Conservation (phyloP, 2,888 invertebrate genomes). For the Salticus scenicus region DNA sequence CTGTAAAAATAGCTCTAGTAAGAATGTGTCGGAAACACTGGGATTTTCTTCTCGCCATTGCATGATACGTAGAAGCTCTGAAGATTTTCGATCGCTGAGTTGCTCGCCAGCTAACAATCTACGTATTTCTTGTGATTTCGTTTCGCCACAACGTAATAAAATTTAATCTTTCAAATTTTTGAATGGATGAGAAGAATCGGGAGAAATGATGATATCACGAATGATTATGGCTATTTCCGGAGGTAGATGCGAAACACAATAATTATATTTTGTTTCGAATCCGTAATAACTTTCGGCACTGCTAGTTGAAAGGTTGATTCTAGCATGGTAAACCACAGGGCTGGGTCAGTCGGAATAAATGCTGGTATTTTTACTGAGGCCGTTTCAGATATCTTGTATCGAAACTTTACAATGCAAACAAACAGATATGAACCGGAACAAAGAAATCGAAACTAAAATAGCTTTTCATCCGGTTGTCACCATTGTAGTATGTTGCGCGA, state of each 20-base stretch:
- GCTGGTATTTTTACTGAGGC: not conserved
- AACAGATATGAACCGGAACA: too few relatives aligned
- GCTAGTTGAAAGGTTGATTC: slow-evolving; percentile 16
- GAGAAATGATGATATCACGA: slow-evolving; percentile 22
- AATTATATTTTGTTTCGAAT: not conserved
- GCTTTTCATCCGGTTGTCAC: too few relatives aligned
- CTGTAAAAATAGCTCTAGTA: not conserved
- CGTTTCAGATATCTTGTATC: not conserved
- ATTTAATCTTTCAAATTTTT: too few relatives aligned
- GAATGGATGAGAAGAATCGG: not conserved
- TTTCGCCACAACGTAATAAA: too few relatives aligned
- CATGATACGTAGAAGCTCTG: not conserved
- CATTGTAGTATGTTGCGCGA: too few relatives aligned
- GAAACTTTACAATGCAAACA: too few relatives aligned
- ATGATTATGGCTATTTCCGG: not conserved
- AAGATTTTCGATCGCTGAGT: not conserved
- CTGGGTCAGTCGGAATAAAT: slow-evolving; percentile 6
- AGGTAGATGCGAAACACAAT: slow-evolving; percentile 5
- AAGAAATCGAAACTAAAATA: too few relatives aligned
- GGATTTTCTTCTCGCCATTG: not conserved
- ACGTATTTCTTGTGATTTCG: not conserved
- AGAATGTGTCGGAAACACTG: not conserved
- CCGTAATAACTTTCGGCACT: slow-evolving; percentile 19
- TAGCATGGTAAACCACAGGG: slow-evolving; percentile 19
- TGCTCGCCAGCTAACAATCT: not conserved